Evolutionary conservation across 2,797 vertebrate species (phyloP).

Genomic region (Notoglanidium macrostoma): DNA sequence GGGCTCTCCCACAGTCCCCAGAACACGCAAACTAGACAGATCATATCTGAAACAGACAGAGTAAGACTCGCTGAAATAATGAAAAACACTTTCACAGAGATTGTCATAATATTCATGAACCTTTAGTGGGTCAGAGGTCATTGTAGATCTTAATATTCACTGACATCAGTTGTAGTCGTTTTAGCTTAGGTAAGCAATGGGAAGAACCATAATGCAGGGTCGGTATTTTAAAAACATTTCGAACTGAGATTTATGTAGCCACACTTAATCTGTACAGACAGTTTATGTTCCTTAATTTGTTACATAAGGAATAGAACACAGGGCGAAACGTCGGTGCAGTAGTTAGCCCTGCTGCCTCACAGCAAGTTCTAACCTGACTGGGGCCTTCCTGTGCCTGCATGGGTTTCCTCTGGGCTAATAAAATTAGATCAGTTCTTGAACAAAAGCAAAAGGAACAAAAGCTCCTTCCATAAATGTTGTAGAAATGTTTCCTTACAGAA

Average conservation of each 20-base stretch:
- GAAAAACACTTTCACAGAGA: neutral
- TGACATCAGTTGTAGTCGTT: neutral
- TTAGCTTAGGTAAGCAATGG: neutral
- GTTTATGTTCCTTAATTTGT: neutral
- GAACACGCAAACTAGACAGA: slow-evolving; percentile 74
- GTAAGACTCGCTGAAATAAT: neutral
- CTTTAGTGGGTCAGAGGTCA: neutral
- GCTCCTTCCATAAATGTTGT: neutral
- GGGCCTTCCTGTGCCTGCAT: no score
- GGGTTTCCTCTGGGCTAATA: no score
- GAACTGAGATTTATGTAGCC: neutral
- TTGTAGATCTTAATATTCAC: neutral
- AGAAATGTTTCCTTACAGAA: neutral
- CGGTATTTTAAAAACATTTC: neutral
- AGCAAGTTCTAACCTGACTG: no score
- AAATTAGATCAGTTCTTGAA: no score
- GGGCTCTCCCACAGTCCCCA: slow-evolving; percentile 80
- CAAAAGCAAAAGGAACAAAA: no score
- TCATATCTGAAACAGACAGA: slow-evolving; percentile 67
- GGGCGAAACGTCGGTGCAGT: no score
- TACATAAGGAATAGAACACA: neutral
- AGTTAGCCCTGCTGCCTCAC: no score
- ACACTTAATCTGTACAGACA: neutral
- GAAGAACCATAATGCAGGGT: neutral
- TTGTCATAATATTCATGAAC: neutral